These are phyloP conservation scores for Ammospiza nelsoni DNA, from an alignment of 2,113 vertebrate species.

Conservation along the genomic window DNA sequence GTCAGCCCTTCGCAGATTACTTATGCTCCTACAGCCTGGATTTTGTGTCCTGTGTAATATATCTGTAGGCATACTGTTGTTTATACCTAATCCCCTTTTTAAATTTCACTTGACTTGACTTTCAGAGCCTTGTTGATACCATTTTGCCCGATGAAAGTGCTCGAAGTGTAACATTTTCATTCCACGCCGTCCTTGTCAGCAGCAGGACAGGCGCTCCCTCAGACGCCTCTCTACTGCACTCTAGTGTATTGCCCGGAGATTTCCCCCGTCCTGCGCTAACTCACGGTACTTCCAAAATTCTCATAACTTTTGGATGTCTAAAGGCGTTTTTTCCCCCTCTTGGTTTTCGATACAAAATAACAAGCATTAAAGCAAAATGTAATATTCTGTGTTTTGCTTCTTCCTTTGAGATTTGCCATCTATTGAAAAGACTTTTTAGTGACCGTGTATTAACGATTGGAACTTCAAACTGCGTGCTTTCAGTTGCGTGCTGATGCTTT, in stretches of 20 bases:
- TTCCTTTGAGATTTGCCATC: neutral
- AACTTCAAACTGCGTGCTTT: neutral
- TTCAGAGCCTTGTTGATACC: neutral
- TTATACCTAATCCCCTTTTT: neutral
- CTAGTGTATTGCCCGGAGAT: neutral
- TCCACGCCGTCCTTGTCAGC: neutral
- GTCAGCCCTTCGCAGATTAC: neutral
- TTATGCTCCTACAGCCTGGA: neutral
- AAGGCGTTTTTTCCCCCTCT: rapidly evolving
- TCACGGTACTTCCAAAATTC: neutral
- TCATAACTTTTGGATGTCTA: neutral
- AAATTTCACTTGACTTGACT: neutral
- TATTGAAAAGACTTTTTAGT: neutral
- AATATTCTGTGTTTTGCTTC: neutral
- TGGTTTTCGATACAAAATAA: neutral
- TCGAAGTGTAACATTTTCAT: rapidly evolving
- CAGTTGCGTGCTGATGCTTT: neutral
- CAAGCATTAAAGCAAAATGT: neutral
- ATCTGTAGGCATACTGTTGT: neutral
- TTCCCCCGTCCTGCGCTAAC: neutral
- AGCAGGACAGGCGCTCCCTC: neutral
- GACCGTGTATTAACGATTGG: neutral
- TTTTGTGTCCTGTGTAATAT: neutral
- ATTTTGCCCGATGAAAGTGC: neutral
- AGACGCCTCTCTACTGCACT: neutral